Percentiles rank a stretch among this genome's conserved stretches.
phyloP scores from a whole-genome alignment of 2,113 vertebrate species.

The human (Homo sapiens) region GRCh38 chr2:106784001-106784500 shows the following conservation, averaged over 20 bases:
- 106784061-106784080: background rate
- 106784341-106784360: background rate
- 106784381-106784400: background rate
- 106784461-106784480: background rate
- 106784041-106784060: background rate
- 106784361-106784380: background rate
- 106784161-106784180: background rate
- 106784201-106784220: background rate
- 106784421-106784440: background rate
- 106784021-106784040: background rate
- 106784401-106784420: background rate
- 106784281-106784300: background rate
- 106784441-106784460: background rate
- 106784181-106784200: background rate
- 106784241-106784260: background rate
- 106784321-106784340: background rate
- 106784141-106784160: background rate
- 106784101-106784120: background rate
- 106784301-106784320: background rate
- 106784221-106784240: background rate
- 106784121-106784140: background rate
- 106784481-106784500: background rate
- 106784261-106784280: background rate
- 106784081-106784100: background rate
- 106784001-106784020: background rate